Conservation (phyloP, 2,888 invertebrate genomes). For the Trissonchulus latispiculum region DNA sequence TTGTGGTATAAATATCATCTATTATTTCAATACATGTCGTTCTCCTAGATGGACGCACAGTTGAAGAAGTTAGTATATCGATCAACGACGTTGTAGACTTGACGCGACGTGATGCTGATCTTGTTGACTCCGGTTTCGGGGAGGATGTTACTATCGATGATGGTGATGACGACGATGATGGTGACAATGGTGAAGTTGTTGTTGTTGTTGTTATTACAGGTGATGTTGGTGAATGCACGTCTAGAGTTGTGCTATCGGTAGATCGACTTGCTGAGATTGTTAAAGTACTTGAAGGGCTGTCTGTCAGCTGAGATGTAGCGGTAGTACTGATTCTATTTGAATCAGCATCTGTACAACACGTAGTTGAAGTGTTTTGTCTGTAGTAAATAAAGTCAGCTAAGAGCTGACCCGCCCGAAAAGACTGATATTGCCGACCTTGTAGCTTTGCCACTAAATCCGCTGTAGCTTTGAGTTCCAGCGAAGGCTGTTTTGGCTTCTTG, state of each 20-base stretch:
- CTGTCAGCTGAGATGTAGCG: no score
- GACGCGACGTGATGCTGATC: no score
- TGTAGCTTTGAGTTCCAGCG: neutral
- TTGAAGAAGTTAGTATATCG: no score
- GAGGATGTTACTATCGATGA: neutral
- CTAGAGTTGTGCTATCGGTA: neutral
- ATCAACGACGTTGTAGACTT: no score
- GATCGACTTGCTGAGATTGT: no score
- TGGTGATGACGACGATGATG: neutral
- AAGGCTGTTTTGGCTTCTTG: neutral
- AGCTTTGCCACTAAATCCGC: neutral
- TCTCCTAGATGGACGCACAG: neutral
- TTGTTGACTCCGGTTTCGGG: neutral
- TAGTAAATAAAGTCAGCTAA: neutral
- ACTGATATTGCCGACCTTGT: neutral
- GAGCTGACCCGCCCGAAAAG: neutral
- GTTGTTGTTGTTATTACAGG: neutral
- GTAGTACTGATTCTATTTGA: no score
- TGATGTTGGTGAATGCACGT: neutral
- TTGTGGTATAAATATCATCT: neutral
- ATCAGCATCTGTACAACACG: no score
- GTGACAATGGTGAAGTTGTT: neutral
- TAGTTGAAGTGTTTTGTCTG: neutral
- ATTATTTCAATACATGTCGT: neutral
- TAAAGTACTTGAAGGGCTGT: no score